Conservation (phyloP, 2,888 invertebrate species). For the Drosophila cyrtoloma region DNA sequence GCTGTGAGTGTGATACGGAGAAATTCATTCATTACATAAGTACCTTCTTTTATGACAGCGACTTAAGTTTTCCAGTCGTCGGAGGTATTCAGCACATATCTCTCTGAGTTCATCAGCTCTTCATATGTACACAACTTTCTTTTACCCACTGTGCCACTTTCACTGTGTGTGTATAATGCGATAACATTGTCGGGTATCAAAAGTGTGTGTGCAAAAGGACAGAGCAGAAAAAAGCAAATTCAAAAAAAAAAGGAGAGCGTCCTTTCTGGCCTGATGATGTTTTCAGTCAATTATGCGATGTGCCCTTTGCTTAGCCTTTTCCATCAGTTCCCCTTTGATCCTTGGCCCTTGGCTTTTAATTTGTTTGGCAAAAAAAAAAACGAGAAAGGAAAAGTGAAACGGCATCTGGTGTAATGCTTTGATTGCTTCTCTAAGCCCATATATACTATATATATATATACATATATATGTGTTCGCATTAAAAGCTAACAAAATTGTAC, state of each 20-base stretch:
- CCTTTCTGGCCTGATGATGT: conserved; percentile 56
- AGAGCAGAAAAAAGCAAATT: background rate
- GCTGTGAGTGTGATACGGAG: background rate
- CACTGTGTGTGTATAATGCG: conserved; percentile 39
- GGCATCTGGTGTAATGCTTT: conserved; percentile 49
- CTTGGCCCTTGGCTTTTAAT: conserved; percentile 62
- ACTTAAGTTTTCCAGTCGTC: background rate
- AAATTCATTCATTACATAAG: background rate
- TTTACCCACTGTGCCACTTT: conserved; percentile 40
- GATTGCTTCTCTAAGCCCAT: conserved; percentile 43
- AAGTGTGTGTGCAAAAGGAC: conserved; percentile 8
- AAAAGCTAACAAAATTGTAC: conserved; percentile 55
- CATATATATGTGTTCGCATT: background rate
- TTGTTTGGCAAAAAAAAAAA: conserved; percentile 39
- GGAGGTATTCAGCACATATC: background rate
- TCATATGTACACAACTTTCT: background rate
- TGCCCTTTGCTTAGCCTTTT: conserved; percentile 22
- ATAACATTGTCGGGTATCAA: conserved; percentile 33
- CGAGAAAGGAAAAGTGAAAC: conserved; percentile 28
- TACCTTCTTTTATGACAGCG: background rate
- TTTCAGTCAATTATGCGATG: conserved; percentile 73
- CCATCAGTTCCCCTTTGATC: conserved; percentile 56
- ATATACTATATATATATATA: background rate
- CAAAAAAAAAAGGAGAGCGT: conserved; percentile 8
- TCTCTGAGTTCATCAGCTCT: background rate